Conservation (phyloP, 2,888 invertebrate genomes). For the Brenthis ino region DNA sequence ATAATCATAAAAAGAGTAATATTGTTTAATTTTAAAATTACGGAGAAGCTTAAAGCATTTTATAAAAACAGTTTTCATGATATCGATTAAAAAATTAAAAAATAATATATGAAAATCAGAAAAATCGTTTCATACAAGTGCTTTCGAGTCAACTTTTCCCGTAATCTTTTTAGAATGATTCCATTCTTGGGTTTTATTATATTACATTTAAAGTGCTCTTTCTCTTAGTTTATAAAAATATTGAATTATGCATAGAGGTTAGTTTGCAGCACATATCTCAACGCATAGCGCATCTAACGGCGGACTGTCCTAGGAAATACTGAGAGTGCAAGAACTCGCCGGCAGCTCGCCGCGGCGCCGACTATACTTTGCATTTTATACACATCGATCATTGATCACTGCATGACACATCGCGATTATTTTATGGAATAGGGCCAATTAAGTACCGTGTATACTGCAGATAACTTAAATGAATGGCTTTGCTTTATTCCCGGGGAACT, state of each 20-base stretch:
- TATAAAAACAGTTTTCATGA: too few relatives aligned
- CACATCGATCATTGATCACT: not conserved
- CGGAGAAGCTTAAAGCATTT: too few relatives aligned
- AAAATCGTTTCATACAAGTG: too few relatives aligned
- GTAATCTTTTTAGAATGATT: too few relatives aligned
- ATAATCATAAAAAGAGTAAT: too few relatives aligned
- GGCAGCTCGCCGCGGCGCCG: constrained; percentile 9
- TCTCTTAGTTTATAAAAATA: constrained; percentile 5
- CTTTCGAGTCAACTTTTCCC: too few relatives aligned
- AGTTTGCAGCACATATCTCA: not conserved
- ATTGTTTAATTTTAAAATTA: too few relatives aligned
- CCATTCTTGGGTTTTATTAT: not conserved
- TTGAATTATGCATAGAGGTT: not conserved
- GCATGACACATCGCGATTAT: not conserved
- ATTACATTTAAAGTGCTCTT: not conserved
- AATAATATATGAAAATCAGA: too few relatives aligned
- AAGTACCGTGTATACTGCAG: not conserved
- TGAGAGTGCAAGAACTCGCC: constrained; percentile 10
- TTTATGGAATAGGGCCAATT: not conserved
- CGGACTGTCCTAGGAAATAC: constrained; percentile 15
- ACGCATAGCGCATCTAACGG: constrained; percentile 14
- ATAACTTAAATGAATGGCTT: too few relatives aligned
- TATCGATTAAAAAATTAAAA: too few relatives aligned
- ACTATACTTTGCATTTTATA: constrained; percentile 3
- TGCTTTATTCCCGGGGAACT: too few relatives aligned